Percentiles rank a stretch among this genome's conserved stretches.
phyloP scores from a whole-genome alignment of 1,140 invertebrate species.

The Tyrophagus putrescentiae region DNA sequence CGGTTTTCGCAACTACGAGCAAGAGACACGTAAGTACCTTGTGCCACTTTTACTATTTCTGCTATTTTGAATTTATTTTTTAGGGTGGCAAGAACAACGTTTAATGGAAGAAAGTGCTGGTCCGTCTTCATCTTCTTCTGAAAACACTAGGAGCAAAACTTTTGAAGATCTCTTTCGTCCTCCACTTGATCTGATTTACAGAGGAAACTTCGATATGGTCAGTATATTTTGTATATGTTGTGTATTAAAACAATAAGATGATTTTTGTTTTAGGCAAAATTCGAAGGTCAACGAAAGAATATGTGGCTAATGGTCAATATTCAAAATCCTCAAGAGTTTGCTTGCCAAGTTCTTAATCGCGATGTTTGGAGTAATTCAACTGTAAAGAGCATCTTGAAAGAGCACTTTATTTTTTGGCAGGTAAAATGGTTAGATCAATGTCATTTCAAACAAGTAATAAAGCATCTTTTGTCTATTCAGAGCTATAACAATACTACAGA shows the following conservation, averaged over 20 bases:
- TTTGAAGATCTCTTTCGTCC: conserved; percentile 59
- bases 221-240: conserved; percentile 19
- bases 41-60: conserved; percentile 8
- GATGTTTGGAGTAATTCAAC: conserved; percentile 56
- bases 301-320: conserved; percentile 63
- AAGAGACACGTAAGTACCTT: conserved; percentile 47
- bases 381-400: conserved; percentile 48
- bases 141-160: conserved; percentile 38
- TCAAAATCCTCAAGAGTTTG: conserved; percentile 57
- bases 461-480: conserved; percentile 32
- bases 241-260: conserved; percentile 18
- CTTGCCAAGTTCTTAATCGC: conserved; percentile 54
- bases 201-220: conserved; percentile 46
- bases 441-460: conserved; percentile 2
- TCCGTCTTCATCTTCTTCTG: not conserved
- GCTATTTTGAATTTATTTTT: conserved; percentile 21
- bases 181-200: conserved; percentile 52
- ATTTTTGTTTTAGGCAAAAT: conserved; percentile 39
- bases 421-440: conserved; percentile 32
- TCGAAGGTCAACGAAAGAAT: conserved; percentile 43
- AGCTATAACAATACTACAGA: conserved; percentile 51
- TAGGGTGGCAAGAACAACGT: conserved; percentile 39
- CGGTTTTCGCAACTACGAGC: conserved; percentile 48
- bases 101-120: conserved; percentile 32
- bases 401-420: conserved; percentile 66